A percentile compares a stretch with the other conserved stretches of the same genome.
Conservation (phyloP, 1,140 invertebrate genomes). For the Paracyclopina nana region DNA sequence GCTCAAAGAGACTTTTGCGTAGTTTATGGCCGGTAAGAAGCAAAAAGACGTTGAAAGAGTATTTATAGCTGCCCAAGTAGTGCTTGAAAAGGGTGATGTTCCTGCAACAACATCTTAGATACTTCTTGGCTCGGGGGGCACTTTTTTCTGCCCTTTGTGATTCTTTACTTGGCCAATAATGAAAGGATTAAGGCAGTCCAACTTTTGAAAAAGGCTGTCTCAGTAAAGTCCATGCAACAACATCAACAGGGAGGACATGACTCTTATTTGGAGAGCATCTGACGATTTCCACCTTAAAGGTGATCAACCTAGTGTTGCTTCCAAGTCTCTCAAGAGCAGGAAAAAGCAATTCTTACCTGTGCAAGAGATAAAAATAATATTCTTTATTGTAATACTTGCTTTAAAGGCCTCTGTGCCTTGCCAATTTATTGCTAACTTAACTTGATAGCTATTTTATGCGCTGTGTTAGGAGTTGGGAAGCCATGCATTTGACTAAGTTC, state of each 20-base stretch:
- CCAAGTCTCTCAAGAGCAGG: conserved; percentile 59
- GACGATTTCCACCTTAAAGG: conserved; percentile 61
- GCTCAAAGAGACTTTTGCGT: conserved; percentile 30
- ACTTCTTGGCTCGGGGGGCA: conserved; percentile 43
- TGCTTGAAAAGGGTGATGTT: conserved; percentile 42
- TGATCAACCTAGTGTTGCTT: conserved; percentile 50
- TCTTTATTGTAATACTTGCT: too few species aligned
- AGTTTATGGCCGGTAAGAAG: conserved; percentile 41
- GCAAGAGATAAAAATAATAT: too few species aligned
- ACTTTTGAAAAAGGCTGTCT: conserved; percentile 54
- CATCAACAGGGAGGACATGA: conserved; percentile 24
- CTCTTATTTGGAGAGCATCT: conserved; percentile 49
- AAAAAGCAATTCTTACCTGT: too few species aligned
- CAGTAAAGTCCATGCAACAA: conserved; percentile 69
- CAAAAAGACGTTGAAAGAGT: background rate
- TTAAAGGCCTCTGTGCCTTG: too few species aligned
- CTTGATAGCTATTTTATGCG: too few species aligned
- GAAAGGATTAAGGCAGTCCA: conserved; percentile 51
- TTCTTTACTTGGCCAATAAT: conserved; percentile 53
- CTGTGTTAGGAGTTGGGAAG: too few species aligned
- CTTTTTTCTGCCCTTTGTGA: conserved; percentile 65
- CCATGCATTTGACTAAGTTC: too few species aligned
- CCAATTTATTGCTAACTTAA: too few species aligned
- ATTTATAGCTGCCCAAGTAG: conserved; percentile 23
- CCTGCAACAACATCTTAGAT: conserved; percentile 49